Base-by-base conservation (phyloP, 2,888 invertebrate species). In the Drosophila testacea region DNA sequence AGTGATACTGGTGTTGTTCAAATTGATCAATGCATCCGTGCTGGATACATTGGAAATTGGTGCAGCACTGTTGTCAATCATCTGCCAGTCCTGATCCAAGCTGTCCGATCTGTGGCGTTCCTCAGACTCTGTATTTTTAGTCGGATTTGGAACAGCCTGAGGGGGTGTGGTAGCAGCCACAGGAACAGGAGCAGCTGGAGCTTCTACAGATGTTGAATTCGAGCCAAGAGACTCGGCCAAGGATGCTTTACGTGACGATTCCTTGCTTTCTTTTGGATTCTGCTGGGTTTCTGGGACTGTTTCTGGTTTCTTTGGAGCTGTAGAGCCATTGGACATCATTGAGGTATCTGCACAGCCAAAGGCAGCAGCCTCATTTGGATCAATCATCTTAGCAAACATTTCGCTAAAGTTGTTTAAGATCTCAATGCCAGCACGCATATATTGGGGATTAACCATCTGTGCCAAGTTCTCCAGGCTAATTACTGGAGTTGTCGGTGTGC, bases 311-410 rank as follows among this genome's bases (percentile, higher is more conserved):
- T 48, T 51, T 6, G 70, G 6, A 47, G 7, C 38, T 27, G 72
- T 10, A 0, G 75, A 74, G 27, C 4, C 28, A 42, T 7, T 38
- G 5, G 79, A 64, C 1, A 46, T 16, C 69, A 69, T 65, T 11
- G 81, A 65, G 0, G 54, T 64, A 6, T 73, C 81, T 7, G 65
- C 54, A 41, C 48, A 63, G 2, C 79, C 75, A 41, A 75, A 73
- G 9, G 79, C 59, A 44, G 74, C 79, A 32, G 62, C 59, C 30
- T 89, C 91, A 47, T 79, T 72, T 3, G 92, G 92, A 73, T 92
- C 92, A 27, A 92, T 79, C 73, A 92, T 90, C 77, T 92, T 92
- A 39, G 91, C 89, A 56, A 92, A 92, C 91, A 92, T 91, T 76
- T 92, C 91, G 52, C 91, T 91, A 38, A 92, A 92, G 64, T 92